Evolutionary conservation across 2,797 vertebrate species (phyloP).

Genomic region (Anomalospiza imberbis): DNA sequence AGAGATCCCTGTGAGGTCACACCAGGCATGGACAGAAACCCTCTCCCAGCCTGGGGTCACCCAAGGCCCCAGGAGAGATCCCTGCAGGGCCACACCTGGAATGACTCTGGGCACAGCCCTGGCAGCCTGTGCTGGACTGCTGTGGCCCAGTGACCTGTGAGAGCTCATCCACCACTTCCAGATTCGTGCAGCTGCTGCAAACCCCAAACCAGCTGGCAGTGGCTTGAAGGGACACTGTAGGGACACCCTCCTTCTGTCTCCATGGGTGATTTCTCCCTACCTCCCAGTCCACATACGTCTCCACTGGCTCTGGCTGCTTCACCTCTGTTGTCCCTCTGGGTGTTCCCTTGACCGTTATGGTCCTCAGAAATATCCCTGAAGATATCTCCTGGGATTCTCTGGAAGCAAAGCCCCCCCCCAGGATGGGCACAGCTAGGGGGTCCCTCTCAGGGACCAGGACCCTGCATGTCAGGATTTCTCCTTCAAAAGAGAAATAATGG

Average conservation of each 20-base stretch:
- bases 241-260: background rate
- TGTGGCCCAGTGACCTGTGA: background rate
- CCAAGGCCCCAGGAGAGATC: background rate
- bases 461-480: background rate
- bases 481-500: background rate
- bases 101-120: background rate
- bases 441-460: accelerated
- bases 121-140: background rate
- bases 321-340: background rate
- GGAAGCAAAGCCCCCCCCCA: background rate
- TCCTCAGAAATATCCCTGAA: background rate
- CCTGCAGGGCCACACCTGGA: background rate
- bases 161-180: background rate
- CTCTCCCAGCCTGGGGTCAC: too few species aligned
- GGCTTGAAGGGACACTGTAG: background rate
- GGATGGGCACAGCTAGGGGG: accelerated
- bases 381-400: background rate
- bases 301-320: background rate
- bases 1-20: background rate
- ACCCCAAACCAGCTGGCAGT: background rate
- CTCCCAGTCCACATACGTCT: background rate
- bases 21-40: background rate
- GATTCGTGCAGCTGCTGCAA: background rate
- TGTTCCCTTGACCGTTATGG: background rate
- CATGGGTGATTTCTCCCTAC: background rate